phyloP scores from a whole-genome alignment of 2,888 invertebrate species.

The Clunio marinus region DNA sequence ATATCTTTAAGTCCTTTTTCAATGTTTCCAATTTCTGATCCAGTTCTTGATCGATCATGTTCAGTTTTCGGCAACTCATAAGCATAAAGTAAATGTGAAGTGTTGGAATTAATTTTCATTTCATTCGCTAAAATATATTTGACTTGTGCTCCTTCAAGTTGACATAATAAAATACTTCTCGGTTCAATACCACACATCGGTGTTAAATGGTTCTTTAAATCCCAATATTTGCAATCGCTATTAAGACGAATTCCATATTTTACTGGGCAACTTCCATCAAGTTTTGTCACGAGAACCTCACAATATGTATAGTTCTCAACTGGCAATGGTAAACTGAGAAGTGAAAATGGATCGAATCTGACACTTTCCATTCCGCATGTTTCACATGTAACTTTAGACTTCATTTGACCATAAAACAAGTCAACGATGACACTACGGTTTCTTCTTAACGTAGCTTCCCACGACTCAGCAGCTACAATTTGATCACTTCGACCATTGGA shows the following conservation, averaged over 20 bases:
- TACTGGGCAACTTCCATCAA: conserved; percentile 76
- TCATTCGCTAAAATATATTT: conserved; percentile 57
- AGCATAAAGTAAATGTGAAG: conserved; percentile 60
- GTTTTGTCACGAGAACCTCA: conserved; percentile 69
- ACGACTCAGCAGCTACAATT: conserved; percentile 67
- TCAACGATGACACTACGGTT: conserved; percentile 87
- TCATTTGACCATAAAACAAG: conserved; percentile 86
- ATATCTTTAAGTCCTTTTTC: conserved; percentile 52
- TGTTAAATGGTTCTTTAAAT: conserved; percentile 67
- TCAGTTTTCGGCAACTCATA: conserved; percentile 61
- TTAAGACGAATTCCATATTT: conserved; percentile 81
- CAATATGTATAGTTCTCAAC: conserved; percentile 79
- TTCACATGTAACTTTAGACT: conserved; percentile 78
- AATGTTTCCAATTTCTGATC: conserved; percentile 49
- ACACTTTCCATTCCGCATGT: conserved; percentile 80
- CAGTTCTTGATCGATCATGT: conserved; percentile 46
- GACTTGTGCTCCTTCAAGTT: conserved; percentile 66
- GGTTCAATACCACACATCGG: conserved; percentile 60
- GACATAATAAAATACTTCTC: conserved; percentile 65
- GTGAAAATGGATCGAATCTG: conserved; percentile 88
- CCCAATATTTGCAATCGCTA: conserved; percentile 75
- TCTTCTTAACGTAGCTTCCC: conserved; percentile 75
- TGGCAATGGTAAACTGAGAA: conserved; percentile 82
- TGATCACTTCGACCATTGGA: conserved; percentile 74
- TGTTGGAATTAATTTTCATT: conserved; percentile 53